These are phyloP conservation scores for Coranthus polyacanthus DNA, from an alignment of 2,797 vertebrate genomes.

Conservation along the genomic window DNA sequence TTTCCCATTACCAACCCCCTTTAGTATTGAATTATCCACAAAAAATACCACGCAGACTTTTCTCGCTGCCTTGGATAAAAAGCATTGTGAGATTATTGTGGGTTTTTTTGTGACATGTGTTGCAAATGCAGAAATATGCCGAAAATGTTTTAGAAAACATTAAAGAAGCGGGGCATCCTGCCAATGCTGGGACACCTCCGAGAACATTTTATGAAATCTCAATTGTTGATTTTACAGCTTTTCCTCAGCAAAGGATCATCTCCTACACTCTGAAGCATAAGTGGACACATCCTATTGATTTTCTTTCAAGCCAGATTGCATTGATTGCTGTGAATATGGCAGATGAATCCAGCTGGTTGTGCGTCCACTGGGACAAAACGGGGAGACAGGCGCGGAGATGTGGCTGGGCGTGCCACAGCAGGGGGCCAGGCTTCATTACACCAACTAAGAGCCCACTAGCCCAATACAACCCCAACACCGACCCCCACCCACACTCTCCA, in stretches of 20 bases:
- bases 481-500: conserved; percentile 81
- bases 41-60: conserved; percentile 8
- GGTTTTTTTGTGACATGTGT: conserved; percentile 52
- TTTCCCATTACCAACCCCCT: neutral
- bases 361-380: conserved; percentile 83
- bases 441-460: conserved; percentile 86
- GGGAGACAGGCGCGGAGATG: conserved; percentile 84
- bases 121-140: no score
- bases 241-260: conserved; percentile 88
- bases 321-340: conserved; percentile 95
- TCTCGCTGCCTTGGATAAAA: conserved; percentile 34
- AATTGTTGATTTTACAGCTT: conserved; percentile 87
- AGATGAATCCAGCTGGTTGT: conserved; percentile 91
- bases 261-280: conserved; percentile 91
- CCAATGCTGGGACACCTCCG: conserved; percentile 33
- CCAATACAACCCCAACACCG: conserved; percentile 77
- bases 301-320: conserved; percentile 97
- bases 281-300: conserved; percentile 98
- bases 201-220: conserved; percentile 86
- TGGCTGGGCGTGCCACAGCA: conserved; percentile 83
- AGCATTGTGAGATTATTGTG: conserved; percentile 64
- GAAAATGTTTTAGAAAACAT: conserved; percentile 73
- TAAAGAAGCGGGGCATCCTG: conserved; percentile 64
- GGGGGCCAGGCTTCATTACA: conserved; percentile 88
- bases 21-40: conserved; percentile 10